Percentiles rank a stretch among this genome's conserved stretches.
phyloP scores from a whole-genome alignment of 2,113 vertebrate genomes.

The Urocynchramus pylzowi region DNA sequence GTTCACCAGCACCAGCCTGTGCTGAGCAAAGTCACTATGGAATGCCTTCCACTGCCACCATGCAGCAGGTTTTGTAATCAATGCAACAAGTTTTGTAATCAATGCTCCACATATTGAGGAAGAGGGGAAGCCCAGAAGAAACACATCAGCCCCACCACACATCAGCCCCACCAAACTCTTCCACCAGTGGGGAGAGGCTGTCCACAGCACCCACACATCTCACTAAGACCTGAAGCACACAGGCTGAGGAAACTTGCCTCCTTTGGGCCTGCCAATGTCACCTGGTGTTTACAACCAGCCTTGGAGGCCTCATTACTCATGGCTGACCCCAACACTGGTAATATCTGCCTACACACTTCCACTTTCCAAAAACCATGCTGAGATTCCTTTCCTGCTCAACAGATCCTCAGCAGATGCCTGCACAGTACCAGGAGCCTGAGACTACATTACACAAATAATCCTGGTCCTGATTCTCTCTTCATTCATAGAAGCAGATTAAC shows the following conservation, averaged over 20 bases:
- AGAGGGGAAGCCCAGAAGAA: neutral
- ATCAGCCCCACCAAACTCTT: neutral
- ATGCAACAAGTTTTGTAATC: too few species aligned
- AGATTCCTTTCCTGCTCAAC: neutral
- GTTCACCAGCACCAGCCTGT: neutral
- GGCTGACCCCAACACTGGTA: neutral
- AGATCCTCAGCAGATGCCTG: neutral
- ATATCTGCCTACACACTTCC: neutral
- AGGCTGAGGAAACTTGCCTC: accelerated
- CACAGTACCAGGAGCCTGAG: neutral
- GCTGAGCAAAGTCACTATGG: neutral
- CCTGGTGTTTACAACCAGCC: neutral
- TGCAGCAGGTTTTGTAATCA: neutral
- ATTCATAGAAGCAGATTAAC: neutral
- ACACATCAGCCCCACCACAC: neutral
- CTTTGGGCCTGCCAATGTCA: neutral
- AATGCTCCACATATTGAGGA: neutral
- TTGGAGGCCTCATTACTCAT: neutral
- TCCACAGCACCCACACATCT: neutral
- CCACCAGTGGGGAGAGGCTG: neutral
- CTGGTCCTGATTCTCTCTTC: neutral
- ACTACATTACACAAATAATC: neutral
- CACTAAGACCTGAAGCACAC: neutral
- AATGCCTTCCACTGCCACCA: neutral
- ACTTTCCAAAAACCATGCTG: neutral